Evolutionary conservation across 1,140 invertebrate species (phyloP).

Genomic region (Ylistrum balloti): DNA sequence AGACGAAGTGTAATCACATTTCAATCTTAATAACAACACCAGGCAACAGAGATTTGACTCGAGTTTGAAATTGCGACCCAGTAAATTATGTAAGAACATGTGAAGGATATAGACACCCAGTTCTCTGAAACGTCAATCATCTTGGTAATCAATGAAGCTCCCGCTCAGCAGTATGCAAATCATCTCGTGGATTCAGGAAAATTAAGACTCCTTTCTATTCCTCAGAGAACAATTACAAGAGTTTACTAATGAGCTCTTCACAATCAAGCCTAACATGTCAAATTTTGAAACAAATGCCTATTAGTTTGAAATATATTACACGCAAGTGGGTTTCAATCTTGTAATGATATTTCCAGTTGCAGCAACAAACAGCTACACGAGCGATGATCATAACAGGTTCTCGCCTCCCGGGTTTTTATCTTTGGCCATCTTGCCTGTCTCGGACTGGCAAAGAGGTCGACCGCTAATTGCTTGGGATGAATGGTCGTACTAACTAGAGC

Average conservation of each 20-base stretch:
- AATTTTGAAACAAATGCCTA: conserved; percentile 33
- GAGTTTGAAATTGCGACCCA: conserved; percentile 7
- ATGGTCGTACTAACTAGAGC: conserved; percentile 22
- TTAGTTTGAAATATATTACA: conserved; percentile 40
- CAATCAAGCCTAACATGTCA: conserved; percentile 9
- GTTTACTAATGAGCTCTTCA: not conserved
- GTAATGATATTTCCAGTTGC: conserved; percentile 28
- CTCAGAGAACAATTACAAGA: not conserved
- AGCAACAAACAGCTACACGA: not conserved
- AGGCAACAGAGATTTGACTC: conserved; percentile 7
- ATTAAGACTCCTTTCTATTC: not conserved
- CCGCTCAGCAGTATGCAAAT: conserved; percentile 7
- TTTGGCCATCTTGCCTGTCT: conserved; percentile 16
- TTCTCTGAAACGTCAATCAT: not conserved
- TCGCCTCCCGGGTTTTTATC: not conserved
- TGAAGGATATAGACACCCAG: conserved; percentile 1
- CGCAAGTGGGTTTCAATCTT: conserved; percentile 30
- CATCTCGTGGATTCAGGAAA: conserved; percentile 28
- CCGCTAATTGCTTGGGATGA: conserved; percentile 37
- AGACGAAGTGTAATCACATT: not conserved
- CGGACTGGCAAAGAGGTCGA: conserved; percentile 14
- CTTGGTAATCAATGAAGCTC: not conserved
- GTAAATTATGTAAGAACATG: not conserved
- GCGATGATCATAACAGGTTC: not conserved
- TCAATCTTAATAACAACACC: conserved; percentile 10